Evolutionary conservation across 2,797 vertebrate genomes (phyloP).

Genomic region (Prunella strophiata): DNA sequence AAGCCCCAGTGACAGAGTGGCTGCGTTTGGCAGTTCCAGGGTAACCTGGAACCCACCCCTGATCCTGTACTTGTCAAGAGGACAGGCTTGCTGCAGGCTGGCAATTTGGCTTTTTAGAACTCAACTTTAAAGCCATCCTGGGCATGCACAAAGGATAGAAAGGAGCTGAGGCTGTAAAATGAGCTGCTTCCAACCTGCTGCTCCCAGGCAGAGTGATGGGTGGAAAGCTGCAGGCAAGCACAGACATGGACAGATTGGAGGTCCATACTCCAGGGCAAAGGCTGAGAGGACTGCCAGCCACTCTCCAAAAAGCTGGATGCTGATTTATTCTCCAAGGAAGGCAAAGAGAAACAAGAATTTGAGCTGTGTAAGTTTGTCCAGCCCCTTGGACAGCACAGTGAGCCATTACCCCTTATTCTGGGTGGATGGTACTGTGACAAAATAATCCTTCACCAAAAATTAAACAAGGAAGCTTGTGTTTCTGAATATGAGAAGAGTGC

Average conservation of each 20-base stretch:
- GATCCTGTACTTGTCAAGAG: neutral
- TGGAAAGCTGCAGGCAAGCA: neutral
- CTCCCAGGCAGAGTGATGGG: neutral
- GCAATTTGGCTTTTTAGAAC: neutral
- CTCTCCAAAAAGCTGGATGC: neutral
- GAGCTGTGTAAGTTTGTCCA: neutral
- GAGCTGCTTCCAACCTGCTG: neutral
- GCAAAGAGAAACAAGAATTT: neutral
- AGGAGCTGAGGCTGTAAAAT: neutral
- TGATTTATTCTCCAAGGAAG: neutral
- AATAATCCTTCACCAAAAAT: neutral
- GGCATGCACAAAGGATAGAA: neutral
- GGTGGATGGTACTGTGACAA: neutral
- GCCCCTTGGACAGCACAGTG: neutral
- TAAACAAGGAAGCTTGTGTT: neutral
- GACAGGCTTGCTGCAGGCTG: neutral
- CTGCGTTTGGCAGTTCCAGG: neutral
- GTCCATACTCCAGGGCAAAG: neutral
- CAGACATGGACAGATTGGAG: neutral
- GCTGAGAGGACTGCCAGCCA: neutral
- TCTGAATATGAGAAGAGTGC: neutral
- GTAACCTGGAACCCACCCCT: neutral
- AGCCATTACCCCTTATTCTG: neutral
- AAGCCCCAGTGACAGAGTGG: neutral
- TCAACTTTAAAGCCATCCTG: neutral